Conservation (phyloP, 30 jellyfish, hydroid and myxozoan genomes). For the Catostylus mosaicus region DNA sequence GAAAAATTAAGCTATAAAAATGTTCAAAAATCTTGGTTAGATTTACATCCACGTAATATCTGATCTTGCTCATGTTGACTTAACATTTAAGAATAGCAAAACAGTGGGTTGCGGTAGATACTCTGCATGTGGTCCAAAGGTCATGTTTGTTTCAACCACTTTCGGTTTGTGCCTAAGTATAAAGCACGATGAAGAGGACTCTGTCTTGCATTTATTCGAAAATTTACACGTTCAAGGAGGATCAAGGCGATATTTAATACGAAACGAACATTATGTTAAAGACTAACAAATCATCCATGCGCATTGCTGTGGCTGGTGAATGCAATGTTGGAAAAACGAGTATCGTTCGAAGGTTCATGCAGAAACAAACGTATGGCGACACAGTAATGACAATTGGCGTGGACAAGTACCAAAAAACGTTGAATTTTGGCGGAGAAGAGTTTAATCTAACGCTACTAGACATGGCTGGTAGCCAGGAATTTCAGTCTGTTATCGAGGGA, state of each 20-base stretch:
- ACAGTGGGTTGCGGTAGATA: background rate
- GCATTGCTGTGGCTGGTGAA: slow-evolving; percentile 76
- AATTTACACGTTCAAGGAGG: too few relatives aligned
- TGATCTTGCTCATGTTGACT: too few relatives aligned
- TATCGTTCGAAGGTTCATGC: slow-evolving; percentile 42
- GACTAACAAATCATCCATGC: background rate
- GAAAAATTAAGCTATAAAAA: too few relatives aligned
- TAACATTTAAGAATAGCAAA: too few relatives aligned
- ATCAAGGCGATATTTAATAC: too few relatives aligned
- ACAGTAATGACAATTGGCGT: slow-evolving; percentile 82
- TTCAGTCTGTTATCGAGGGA: slow-evolving; percentile 58
- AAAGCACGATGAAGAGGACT: background rate
- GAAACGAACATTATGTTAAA: background rate
- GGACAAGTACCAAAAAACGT: slow-evolving; percentile 41
- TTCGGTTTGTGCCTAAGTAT: background rate
- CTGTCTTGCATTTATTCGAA: too few relatives aligned
- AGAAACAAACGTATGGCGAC: slow-evolving; percentile 19
- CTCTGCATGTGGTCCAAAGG: background rate
- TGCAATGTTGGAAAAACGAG: slow-evolving; percentile 84
- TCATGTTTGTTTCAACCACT: background rate
- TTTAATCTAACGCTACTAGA: slow-evolving; percentile 47
- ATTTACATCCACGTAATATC: too few relatives aligned
- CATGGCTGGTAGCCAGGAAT: slow-evolving; percentile 78
- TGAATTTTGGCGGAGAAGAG: slow-evolving; percentile 22
- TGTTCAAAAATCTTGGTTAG: too few relatives aligned